Base-by-base conservation (phyloP, 2,113 vertebrate species). In the Clupea harengus region DNA sequence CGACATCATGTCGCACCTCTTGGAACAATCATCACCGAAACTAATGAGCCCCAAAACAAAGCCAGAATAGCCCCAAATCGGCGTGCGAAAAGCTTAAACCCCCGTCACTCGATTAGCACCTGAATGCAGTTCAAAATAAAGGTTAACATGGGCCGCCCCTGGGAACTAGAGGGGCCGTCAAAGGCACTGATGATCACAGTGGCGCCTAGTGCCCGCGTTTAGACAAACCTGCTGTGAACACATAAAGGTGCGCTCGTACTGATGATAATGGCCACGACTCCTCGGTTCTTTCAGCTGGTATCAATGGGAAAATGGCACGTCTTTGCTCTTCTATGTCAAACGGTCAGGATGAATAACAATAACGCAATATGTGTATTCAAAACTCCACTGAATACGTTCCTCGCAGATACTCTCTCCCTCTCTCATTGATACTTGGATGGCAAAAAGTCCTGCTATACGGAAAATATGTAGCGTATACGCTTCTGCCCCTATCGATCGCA, bases 191-290 rank as follows among this genome's bases (percentile, higher is more conserved):
- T 91, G 93, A 91, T 89, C 84, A 89, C 8, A 85, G 89, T 94
- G 94, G 94, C 94, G 93, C 93, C 94, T 94, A 83, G 22, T 83
- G 81, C 85, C 87, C 84, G 80, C 84, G 94, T 94, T 95, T 94
- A 89, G 91, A 95, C 93, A 94, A 92, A 90, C 94, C 92, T 82
- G 92, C 94, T 93, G 94, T 1, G 93, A 60, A 8, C 64, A 83
- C 92, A 90, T 92, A 94, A 89, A 72, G 64, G 64, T 72, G 64
- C n/a, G 25, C 64, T 28, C 11, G 64, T 89, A 85, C 90, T 89
- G 81, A 91, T 91, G 89, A 89, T 85, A 92, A 92, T 89, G 89
- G 90, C 82, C 88, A 47, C 86, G 86, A 87, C 90, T 88, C 86
- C 45, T 46, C 83, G 15, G 84, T 81, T 64, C 75, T 82, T 83